Conservation (phyloP, 1,140 invertebrate species). For the Elymnias hypermnestra region DNA sequence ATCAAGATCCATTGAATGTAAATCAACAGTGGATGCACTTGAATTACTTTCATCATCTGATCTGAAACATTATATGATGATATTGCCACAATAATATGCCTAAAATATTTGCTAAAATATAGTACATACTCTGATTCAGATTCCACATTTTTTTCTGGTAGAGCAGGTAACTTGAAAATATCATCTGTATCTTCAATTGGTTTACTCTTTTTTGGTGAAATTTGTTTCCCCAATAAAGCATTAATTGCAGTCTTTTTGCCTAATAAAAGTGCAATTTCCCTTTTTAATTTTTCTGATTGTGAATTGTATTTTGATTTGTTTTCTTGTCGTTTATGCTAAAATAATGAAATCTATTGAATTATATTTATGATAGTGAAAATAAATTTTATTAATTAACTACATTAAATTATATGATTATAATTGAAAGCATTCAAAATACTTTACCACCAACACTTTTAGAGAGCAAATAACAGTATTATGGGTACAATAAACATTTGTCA, state of each 20-base stretch:
- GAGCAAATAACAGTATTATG: too few relatives aligned
- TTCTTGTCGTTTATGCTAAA: conserved; percentile 85
- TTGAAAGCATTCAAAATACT: too few relatives aligned
- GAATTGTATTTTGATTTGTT: conserved; percentile 84
- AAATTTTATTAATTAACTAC: too few relatives aligned
- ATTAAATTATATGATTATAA: too few relatives aligned
- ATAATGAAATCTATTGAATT: too few relatives aligned
- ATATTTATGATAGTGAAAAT: too few relatives aligned
- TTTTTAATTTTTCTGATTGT: conserved; percentile 83
- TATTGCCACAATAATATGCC: too few relatives aligned
- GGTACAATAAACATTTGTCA: too few relatives aligned
- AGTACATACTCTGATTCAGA: conserved; percentile 60
- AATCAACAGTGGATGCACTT: conserved; percentile 76
- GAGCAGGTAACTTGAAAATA: conserved; percentile 84
- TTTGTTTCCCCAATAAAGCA: conserved; percentile 77
- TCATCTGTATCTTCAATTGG: conserved; percentile 73
- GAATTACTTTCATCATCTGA: conserved; percentile 62
- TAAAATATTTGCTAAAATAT: too few relatives aligned
- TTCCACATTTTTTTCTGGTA: conserved; percentile 67
- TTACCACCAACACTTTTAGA: too few relatives aligned
- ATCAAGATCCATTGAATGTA: conserved; percentile 88
- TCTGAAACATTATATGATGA: conserved; percentile 36
- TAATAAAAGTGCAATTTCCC: conserved; percentile 80
- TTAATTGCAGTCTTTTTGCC: conserved; percentile 79
- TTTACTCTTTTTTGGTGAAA: conserved; percentile 65